These are phyloP conservation scores for Uria aalge DNA, from an alignment of 2,113 vertebrate genomes.

Conservation along the genomic window DNA sequence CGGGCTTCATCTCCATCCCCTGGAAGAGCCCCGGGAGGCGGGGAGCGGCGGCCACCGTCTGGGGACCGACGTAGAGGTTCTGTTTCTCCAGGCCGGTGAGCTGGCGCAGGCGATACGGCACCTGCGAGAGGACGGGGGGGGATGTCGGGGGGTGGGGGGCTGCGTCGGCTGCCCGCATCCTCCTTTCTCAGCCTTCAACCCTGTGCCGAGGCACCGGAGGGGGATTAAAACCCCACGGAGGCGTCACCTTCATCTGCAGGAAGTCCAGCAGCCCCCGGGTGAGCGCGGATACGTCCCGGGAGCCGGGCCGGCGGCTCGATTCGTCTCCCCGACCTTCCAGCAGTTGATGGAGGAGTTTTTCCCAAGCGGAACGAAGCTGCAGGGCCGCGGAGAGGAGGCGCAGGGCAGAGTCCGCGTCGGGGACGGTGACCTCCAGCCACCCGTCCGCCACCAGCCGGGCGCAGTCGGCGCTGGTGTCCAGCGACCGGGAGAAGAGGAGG, in stretches of 20 bases:
- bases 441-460: slow-evolving; percentile 83
- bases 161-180: accelerated
- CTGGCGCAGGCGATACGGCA: slow-evolving; percentile 78
- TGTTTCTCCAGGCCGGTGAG: slow-evolving; percentile 82
- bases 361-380: slow-evolving; percentile 79
- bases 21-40: slow-evolving; percentile 73
- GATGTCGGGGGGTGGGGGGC: accelerated
- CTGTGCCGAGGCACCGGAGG: accelerated
- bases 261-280: slow-evolving; percentile 79
- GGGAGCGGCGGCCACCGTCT: neutral
- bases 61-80: slow-evolving; percentile 88
- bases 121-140: slow-evolving; percentile 19
- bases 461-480: slow-evolving; percentile 88
- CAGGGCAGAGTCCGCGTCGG: slow-evolving; percentile 62
- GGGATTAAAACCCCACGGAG: accelerated
- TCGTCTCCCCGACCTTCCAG: slow-evolving; percentile 40
- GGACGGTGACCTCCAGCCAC: slow-evolving; percentile 85
- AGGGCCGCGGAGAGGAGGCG: slow-evolving; percentile 75
- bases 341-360: slow-evolving; percentile 77
- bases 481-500: slow-evolving; percentile 80
- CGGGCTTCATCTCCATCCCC: slow-evolving; percentile 65
- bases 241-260: slow-evolving; percentile 49
- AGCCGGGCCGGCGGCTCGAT: neutral
- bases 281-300: slow-evolving; percentile 66
- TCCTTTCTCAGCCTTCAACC: too few species aligned